These are phyloP conservation scores for Lysandra coridon DNA, from an alignment of 2,888 invertebrate genomes.

Conservation along the genomic window DNA sequence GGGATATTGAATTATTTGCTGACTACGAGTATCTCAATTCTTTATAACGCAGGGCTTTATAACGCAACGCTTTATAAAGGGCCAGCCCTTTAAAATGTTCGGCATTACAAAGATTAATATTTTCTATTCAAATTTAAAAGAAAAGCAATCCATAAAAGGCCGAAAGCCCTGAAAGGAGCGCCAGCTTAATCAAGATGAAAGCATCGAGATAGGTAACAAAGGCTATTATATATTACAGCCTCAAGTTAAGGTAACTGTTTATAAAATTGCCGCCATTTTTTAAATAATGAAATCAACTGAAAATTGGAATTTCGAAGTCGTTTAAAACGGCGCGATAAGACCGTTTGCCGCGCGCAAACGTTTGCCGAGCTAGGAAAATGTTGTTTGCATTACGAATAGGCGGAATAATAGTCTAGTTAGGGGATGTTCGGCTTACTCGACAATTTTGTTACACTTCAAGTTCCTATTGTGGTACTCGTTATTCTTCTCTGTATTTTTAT, in stretches of 20 bases:
- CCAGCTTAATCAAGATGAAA: conserved; percentile 18
- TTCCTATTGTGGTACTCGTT: background rate
- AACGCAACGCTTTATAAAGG: background rate
- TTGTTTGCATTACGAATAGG: conserved; percentile 27
- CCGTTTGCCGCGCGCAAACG: conserved; percentile 15
- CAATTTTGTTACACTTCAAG: conserved; percentile 11
- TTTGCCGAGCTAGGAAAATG: conserved; percentile 22
- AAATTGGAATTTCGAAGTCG: conserved; percentile 20
- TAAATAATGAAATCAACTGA: conserved; percentile 17
- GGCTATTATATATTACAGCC: conserved; percentile 7
- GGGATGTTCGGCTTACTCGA: background rate
- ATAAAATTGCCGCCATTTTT: conserved; percentile 20
- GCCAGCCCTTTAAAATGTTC: background rate
- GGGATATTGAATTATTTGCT: background rate
- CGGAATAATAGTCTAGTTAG: conserved; percentile 23
- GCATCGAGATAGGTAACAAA: conserved; percentile 15
- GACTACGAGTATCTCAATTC: background rate
- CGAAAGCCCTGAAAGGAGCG: background rate
- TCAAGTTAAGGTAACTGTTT: conserved; percentile 8
- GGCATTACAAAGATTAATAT: background rate
- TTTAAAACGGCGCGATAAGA: conserved; percentile 23
- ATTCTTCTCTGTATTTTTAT: background rate
- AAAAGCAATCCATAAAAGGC: conserved; percentile 5
- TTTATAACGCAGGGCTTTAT: background rate
- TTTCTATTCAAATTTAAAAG: conserved; percentile 2